Evolutionary conservation across 2,888 invertebrate species (phyloP).

Genomic region (Eledona agricola): DNA sequence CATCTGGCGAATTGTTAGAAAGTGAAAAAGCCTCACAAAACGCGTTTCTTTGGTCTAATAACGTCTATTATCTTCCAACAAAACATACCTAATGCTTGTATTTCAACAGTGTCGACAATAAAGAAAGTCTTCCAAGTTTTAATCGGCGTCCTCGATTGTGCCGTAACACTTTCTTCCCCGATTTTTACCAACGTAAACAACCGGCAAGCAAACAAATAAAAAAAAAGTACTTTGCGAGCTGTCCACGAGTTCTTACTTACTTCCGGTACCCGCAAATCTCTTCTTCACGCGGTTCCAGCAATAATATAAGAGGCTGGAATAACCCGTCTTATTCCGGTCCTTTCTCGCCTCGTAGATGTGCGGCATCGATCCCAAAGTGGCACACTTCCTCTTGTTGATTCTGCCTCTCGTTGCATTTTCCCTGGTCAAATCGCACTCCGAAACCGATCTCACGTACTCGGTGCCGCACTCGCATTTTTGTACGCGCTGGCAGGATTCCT

Average conservation of each 20-base stretch:
- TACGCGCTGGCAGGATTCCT: conserved; percentile 35
- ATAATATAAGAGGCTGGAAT: conserved; percentile 49
- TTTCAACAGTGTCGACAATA: too few species aligned
- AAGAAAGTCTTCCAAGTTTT: conserved; percentile 31
- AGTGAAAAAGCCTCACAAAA: too few species aligned
- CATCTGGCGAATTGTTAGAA: too few species aligned
- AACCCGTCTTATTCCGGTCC: conserved; percentile 32
- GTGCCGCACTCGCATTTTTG: conserved; percentile 31
- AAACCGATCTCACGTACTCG: conserved; percentile 51
- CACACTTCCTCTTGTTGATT: conserved; percentile 27
- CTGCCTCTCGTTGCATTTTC: conserved; percentile 34
- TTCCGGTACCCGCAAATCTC: conserved; percentile 47
- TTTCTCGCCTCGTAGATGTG: conserved; percentile 28
- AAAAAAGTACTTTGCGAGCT: conserved; percentile 13
- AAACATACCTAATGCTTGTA: too few species aligned
- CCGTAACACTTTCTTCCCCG: conserved; percentile 28
- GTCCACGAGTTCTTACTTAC: conserved; percentile 19
- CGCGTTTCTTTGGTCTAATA: too few species aligned
- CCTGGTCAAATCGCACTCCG: conserved; percentile 47
- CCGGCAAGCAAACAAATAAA: too few species aligned
- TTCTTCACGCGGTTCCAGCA: conserved; percentile 55
- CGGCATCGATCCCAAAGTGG: conserved; percentile 38
- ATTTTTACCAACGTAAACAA: too few species aligned
- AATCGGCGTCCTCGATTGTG: conserved; percentile 24
- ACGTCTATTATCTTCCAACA: too few species aligned